Evolutionary conservation across 2,888 invertebrate genomes (phyloP).

Genomic region (Megaustenia siamemsis): DNA sequence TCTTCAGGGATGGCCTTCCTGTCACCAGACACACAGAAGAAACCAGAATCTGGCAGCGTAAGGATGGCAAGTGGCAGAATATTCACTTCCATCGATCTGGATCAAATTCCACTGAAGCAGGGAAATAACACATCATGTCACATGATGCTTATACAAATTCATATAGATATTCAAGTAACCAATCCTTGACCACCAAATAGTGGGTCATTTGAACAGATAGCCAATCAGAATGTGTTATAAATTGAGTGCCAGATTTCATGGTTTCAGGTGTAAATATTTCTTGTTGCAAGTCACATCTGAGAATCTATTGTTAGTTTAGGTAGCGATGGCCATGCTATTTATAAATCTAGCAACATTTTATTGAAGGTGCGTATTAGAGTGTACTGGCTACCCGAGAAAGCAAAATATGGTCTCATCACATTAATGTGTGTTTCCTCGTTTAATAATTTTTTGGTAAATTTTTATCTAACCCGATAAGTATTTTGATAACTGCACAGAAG

Average conservation of each 20-base stretch:
- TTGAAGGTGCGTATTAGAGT: background rate
- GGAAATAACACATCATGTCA: constrained; percentile 28
- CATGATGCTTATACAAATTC: constrained; percentile 8
- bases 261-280: constrained; percentile 12
- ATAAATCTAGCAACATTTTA: background rate
- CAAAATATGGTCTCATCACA: background rate
- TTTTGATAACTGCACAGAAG: constrained; percentile 13
- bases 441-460: constrained; percentile 10
- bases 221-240: constrained; percentile 20
- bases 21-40: constrained; percentile 98
- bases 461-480: background rate
- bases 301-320: background rate
- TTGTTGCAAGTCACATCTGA: background rate
- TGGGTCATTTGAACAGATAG: constrained; percentile 22
- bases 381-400: background rate
- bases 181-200: constrained; percentile 25
- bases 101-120: constrained; percentile 39
- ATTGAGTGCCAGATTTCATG: background rate
- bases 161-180: constrained; percentile 42
- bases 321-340: background rate
- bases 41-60: constrained; percentile 99
- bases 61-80: constrained; percentile 99
- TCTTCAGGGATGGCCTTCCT: constrained; percentile 82
- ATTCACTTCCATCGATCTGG: constrained; percentile 97
- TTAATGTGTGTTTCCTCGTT: background rate